Percentiles rank a stretch among this genome's conserved stretches.
These are phyloP conservation scores for Syngnathus typhle DNA, from an alignment of 2,113 vertebrate genomes.

Conservation along the genomic window DNA sequence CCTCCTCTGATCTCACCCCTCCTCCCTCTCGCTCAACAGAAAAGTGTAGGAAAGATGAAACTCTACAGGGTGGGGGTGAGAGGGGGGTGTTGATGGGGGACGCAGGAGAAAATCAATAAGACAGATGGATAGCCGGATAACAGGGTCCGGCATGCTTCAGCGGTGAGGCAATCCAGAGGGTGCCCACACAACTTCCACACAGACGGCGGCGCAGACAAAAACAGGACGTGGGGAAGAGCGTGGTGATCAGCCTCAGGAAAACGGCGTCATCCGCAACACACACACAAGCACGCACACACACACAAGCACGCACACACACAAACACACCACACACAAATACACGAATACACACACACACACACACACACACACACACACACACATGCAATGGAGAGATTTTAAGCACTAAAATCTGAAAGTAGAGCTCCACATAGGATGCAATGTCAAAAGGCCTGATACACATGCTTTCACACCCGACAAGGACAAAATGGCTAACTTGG, in stretches of 20 bases:
- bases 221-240: slow-evolving; percentile 59
- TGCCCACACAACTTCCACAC: slow-evolving; percentile 75
- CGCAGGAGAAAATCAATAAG: slow-evolving; percentile 70
- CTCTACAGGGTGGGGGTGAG: slow-evolving; percentile 59
- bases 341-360: slow-evolving; percentile 7
- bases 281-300: too few relatives aligned
- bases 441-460: neutral
- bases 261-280: slow-evolving; percentile 54
- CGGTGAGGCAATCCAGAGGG: slow-evolving; percentile 73
- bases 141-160: slow-evolving; percentile 73
- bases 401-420: neutral
- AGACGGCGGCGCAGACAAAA: slow-evolving; percentile 64
- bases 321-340: slow-evolving; percentile 34
- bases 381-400: neutral
- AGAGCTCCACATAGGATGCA: neutral
- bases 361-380: slow-evolving; percentile 1
- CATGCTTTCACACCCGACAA: too few relatives aligned
- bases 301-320: slow-evolving; percentile 42
- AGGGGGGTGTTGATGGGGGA: neutral
- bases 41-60: slow-evolving; percentile 76
- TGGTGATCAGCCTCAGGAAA: slow-evolving; percentile 64
- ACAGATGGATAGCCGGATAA: slow-evolving; percentile 76
- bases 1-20: slow-evolving; percentile 60
- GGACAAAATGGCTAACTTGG: too few relatives aligned
- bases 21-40: slow-evolving; percentile 55